Conservation (phyloP, 1,140 invertebrate genomes). For the Monochamus saltuarius region DNA sequence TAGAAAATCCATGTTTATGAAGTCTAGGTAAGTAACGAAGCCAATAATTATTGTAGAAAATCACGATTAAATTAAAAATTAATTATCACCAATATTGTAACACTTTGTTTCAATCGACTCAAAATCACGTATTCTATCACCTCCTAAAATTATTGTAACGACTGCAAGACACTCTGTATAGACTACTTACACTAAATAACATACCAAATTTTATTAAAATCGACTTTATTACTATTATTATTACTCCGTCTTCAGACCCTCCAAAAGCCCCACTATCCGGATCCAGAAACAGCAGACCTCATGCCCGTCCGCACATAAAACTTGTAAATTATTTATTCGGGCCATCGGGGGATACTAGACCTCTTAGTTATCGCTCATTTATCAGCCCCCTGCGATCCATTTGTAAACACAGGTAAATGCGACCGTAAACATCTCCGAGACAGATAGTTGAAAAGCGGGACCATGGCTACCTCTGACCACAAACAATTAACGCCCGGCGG, state of each 20-base stretch:
- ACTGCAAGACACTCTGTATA: no score
- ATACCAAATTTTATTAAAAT: no score
- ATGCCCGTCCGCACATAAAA: not conserved
- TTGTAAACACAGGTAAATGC: constrained; percentile 28
- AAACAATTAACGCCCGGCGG: constrained; percentile 17
- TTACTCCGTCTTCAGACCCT: not conserved
- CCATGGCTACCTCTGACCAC: constrained; percentile 17
- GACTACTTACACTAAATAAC: no score
- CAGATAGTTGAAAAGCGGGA: constrained; percentile 11
- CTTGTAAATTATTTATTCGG: constrained; percentile 1
- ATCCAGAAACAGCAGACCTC: not conserved
- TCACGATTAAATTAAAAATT: no score
- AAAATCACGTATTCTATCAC: no score
- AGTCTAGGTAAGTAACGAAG: no score
- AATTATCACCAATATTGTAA: no score
- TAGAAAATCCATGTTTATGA: no score
- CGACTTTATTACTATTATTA: no score
- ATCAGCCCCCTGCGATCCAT: constrained; percentile 25
- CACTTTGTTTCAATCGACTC: no score
- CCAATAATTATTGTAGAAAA: no score
- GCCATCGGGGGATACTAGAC: not conserved
- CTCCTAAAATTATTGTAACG: no score
- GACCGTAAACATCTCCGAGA: constrained; percentile 9
- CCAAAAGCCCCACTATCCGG: not conserved
- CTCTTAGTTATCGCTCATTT: constrained; percentile 29